phyloP scores from a whole-genome alignment of 2,113 vertebrate genomes.

The Charadrius vociferus region DNA sequence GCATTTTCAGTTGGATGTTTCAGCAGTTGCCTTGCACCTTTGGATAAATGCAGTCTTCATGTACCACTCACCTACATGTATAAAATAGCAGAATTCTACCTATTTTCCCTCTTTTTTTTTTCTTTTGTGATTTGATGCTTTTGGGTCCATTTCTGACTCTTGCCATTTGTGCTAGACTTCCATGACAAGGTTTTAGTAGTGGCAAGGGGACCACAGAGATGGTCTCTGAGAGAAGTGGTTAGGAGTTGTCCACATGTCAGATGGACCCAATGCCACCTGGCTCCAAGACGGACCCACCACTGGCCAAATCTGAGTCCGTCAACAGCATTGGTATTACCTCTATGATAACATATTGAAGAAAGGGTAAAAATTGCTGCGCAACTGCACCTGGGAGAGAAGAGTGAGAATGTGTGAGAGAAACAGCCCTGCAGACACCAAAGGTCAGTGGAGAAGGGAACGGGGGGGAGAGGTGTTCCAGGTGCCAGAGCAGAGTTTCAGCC shows the following conservation, averaged over 20 bases:
- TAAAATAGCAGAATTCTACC: background rate
- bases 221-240: background rate
- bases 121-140: background rate
- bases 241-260: background rate
- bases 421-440: background rate
- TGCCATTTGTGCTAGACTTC: background rate
- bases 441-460: background rate
- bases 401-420: background rate
- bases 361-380: background rate
- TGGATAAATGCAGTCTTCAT: background rate
- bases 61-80: background rate
- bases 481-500: accelerated
- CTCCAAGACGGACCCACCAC: accelerated
- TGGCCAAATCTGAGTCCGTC: background rate
- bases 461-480: background rate
- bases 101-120: background rate
- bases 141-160: background rate
- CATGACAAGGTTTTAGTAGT: background rate
- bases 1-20: background rate
- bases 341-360: background rate
- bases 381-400: background rate
- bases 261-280: background rate
- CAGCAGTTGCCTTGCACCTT: background rate
- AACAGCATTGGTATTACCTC: accelerated
- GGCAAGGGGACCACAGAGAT: accelerated